These are phyloP conservation scores for Upupa epops DNA, from an alignment of 2,113 vertebrate species.

Conservation along the genomic window DNA sequence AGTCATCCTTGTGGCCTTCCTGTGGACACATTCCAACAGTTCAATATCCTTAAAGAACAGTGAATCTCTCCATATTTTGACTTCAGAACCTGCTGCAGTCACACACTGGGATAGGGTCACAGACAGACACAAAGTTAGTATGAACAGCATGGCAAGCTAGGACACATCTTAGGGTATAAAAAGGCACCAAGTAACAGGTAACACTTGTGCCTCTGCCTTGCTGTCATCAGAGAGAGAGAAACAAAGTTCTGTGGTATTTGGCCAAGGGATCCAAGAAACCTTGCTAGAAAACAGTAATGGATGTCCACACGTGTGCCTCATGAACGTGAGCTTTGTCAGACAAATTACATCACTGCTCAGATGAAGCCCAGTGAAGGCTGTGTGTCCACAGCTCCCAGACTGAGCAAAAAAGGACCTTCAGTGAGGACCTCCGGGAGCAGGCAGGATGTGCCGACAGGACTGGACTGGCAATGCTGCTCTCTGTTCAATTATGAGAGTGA, in stretches of 20 bases:
- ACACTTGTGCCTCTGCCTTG: not conserved
- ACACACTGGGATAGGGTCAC: not conserved
- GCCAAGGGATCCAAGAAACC: not conserved
- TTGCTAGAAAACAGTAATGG: not conserved
- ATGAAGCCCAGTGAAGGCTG: not conserved
- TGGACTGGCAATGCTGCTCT: not conserved
- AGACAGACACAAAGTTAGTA: not conserved
- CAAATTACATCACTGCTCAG: not conserved
- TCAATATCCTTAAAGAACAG: not conserved
- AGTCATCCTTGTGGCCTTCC: too few relatives aligned
- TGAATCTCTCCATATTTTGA: not conserved
- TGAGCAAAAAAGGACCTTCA: not conserved
- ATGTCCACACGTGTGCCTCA: not conserved
- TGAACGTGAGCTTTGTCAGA: slow-evolving; percentile 10
- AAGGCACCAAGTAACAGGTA: not conserved
- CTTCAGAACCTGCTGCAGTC: not conserved
- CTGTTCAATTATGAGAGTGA: not conserved
- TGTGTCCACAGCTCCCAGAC: not conserved
- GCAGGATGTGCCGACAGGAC: rapidly evolving
- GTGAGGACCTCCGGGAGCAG: not conserved
- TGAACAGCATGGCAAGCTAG: not conserved
- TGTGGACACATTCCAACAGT: too few relatives aligned
- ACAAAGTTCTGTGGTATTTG: not conserved
- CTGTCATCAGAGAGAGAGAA: not conserved
- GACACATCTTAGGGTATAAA: not conserved